These are phyloP conservation scores for Blera fallax DNA, from an alignment of 2,888 invertebrate genomes.

Conservation along the genomic window DNA sequence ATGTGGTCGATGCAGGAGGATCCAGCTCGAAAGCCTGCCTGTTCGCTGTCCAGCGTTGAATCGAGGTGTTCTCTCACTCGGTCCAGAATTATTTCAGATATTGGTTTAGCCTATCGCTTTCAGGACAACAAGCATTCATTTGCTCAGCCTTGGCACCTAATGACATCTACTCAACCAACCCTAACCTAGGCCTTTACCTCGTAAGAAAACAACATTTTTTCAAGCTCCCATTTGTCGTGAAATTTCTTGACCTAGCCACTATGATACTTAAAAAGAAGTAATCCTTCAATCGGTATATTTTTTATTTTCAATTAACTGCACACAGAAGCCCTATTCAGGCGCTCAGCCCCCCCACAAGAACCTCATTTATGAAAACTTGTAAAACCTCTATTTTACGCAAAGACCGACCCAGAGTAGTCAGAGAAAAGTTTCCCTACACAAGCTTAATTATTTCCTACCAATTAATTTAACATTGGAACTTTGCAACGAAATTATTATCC, in stretches of 20 bases:
- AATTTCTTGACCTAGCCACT: background rate
- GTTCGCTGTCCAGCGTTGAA: no score
- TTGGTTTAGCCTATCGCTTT: no score
- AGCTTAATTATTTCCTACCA: constrained; percentile 73
- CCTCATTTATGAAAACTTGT: constrained; percentile 36
- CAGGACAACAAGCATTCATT: no score
- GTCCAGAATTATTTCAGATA: no score
- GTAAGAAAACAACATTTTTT: background rate
- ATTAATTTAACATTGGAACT: constrained; percentile 70
- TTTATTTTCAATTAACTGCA: constrained; percentile 19
- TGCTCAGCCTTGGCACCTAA: no score
- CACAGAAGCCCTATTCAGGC: background rate
- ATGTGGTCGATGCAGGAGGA: no score
- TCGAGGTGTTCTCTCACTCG: no score
- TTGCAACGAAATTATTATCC: constrained; percentile 67
- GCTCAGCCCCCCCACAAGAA: background rate
- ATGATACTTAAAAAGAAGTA: background rate
- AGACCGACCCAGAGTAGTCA: constrained; percentile 34
- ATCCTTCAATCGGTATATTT: background rate
- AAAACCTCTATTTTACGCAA: constrained; percentile 23
- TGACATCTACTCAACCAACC: no score
- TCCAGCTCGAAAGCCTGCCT: no score
- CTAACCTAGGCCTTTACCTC: background rate
- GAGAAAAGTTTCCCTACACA: constrained; percentile 59
- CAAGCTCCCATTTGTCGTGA: background rate